phyloP scores from a whole-genome alignment of 2,888 invertebrate genomes.

The Xestia xanthographa region DNA sequence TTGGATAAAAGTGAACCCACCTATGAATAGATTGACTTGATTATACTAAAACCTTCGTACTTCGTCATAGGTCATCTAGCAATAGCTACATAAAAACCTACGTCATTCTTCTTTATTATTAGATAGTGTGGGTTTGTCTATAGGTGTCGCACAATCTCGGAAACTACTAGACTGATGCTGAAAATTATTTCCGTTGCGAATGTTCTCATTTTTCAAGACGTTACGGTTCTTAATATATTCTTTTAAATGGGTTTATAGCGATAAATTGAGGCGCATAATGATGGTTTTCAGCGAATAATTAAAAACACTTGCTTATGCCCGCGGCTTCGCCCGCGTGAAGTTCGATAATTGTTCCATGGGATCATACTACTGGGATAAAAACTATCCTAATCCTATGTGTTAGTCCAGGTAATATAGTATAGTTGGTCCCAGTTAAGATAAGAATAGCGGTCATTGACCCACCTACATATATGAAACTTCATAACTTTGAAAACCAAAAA shows the following conservation, averaged over 20 bases:
- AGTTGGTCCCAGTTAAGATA: too few species aligned
- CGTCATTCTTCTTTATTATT: slow-evolving; percentile 41
- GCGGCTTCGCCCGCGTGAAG: too few species aligned
- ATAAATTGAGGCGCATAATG: background rate
- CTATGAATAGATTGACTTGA: too few species aligned
- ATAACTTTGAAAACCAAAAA: too few species aligned
- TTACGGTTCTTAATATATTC: background rate
- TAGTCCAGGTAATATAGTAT: too few species aligned
- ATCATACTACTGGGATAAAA: too few species aligned
- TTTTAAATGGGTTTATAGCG: slow-evolving; percentile 6
- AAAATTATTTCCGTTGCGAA: slow-evolving; percentile 26
- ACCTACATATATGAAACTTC: too few species aligned
- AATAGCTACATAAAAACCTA: background rate
- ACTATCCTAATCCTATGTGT: too few species aligned
- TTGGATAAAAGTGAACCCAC: too few species aligned
- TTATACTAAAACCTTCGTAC: too few species aligned
- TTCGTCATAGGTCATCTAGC: background rate
- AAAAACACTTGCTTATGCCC: background rate
- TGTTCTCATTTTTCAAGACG: background rate
- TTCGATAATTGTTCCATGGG: too few species aligned
- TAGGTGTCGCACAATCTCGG: slow-evolving; percentile 19
- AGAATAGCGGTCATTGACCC: too few species aligned
- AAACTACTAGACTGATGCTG: slow-evolving; percentile 24
- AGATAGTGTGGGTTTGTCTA: slow-evolving; percentile 7
- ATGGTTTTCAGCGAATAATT: background rate